Percentiles rank a stretch among this genome's conserved stretches.
phyloP scores from a whole-genome alignment of 2,888 invertebrate species.

The Ormyrus thymus region DNA sequence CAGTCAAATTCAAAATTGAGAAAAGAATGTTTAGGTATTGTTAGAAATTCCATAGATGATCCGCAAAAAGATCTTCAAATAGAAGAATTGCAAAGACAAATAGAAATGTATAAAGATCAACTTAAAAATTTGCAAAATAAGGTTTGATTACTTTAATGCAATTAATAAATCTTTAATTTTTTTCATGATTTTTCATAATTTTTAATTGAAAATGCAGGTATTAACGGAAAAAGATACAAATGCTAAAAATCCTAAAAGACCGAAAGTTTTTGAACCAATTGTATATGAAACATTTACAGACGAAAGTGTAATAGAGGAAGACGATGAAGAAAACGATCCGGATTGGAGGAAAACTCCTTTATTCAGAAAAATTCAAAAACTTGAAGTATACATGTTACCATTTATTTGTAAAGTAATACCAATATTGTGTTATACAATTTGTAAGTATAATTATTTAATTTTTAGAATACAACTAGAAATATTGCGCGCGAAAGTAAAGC shows the following conservation, averaged over 20 bases:
- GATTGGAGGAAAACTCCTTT: conserved; percentile 84
- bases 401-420: neutral
- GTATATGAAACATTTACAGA: conserved; percentile 58
- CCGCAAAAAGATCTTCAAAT: conserved; percentile 44
- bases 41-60: conserved; percentile 29
- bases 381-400: conserved; percentile 62
- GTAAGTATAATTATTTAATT: conserved; percentile 9
- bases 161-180: neutral
- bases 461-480: conserved; percentile 65
- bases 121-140: conserved; percentile 43
- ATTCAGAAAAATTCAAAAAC: conserved; percentile 74
- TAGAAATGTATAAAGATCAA: conserved; percentile 42
- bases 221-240: conserved; percentile 45
- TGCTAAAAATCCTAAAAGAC: conserved; percentile 25
- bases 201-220: conserved; percentile 27
- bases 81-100: conserved; percentile 36
- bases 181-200: neutral
- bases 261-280: conserved; percentile 11
- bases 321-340: conserved; percentile 78
- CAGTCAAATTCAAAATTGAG: conserved; percentile 48
- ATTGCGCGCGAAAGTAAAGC: conserved; percentile 72
- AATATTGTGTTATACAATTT: neutral
- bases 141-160: conserved; percentile 19
- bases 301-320: conserved; percentile 62
- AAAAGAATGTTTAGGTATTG: conserved; percentile 35